Evolutionary conservation across 2,888 invertebrate species (phyloP), one percentile per base, ranked within the genome.

Genomic region (Scaptomyza flava): DNA sequence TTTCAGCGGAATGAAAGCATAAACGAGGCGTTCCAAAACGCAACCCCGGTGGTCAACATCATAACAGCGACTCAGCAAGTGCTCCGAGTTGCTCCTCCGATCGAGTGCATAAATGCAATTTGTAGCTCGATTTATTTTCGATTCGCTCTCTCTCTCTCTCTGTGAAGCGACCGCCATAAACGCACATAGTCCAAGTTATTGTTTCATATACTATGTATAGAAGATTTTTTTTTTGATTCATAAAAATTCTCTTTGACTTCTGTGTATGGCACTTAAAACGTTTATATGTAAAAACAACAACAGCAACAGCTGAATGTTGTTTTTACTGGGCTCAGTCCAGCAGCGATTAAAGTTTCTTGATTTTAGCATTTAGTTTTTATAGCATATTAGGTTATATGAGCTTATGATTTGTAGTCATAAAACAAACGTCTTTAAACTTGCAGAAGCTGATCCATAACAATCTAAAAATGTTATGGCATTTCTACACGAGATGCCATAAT

Each of bases 1-100:
- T 79, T 83, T 83, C 88, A 66, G 72, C 67, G 72, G 82, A 83
- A 83, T 83, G 88, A 83, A 83, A 83, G 75, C 86, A 83, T 83
- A 83, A 83, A 83, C 82, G 82, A 77, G 77, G 58, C 82, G 80
- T 79, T 79, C 77, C 66, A 62, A 60, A 62, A 59, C 65, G 68
- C 51, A 48, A 76, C 68, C 71, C 78, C 64, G 83, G 88, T 83
- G 83, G 83, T 61, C 82, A 74, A 46, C 34, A 70, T n/a, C 36
- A 20, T 58, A 46, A 59, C 72, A 72, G 38, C 60, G 51, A 38
- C 65, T 23, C 48, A 53, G 34, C 42, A 43, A 61, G 43, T 47
- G 51, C 27, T 17, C 9, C 38, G 20, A 42, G 51, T 12, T 50
- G 3, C 46, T 11, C 6, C 20, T 6, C 30, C 46, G 41, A 43